These are phyloP conservation scores for Caenorhabditis zanzibari DNA, from an alignment of 2,888 invertebrate species.

Conservation along the genomic window DNA sequence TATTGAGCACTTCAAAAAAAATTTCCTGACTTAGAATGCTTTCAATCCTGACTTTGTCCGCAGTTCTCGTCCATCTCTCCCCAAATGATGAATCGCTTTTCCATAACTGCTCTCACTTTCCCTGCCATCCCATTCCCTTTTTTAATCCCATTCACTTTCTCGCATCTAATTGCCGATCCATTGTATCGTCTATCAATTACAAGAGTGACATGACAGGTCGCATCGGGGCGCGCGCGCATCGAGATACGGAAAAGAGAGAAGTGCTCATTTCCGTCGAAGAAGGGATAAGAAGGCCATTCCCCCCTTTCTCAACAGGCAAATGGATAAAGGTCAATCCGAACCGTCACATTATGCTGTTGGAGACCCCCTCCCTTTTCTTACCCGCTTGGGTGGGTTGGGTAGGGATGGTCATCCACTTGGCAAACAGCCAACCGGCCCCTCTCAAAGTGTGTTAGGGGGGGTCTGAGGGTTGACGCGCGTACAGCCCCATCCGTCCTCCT, in stretches of 20 bases:
- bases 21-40: too few relatives aligned
- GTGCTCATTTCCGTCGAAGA: conserved; percentile 44
- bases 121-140: not conserved
- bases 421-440: conserved; percentile 64
- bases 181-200: conserved; percentile 55
- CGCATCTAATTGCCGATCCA: conserved; percentile 36
- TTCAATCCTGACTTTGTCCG: too few relatives aligned
- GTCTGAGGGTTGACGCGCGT: conserved; percentile 32
- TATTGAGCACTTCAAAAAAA: too few relatives aligned
- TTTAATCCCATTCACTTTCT: conserved; percentile 5
- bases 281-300: conserved; percentile 30
- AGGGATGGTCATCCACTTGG: conserved; percentile 65
- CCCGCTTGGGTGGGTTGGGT: conserved; percentile 27
- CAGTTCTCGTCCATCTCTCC: too few relatives aligned
- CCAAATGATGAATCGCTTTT: too few relatives aligned
- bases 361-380: conserved; percentile 3
- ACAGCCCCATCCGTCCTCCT: conserved; percentile 7
- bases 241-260: conserved; percentile 24
- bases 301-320: conserved; percentile 2
- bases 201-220: conserved; percentile 34
- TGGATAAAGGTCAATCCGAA: conserved; percentile 60
- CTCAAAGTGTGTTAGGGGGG: conserved; percentile 52
- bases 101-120: not conserved
- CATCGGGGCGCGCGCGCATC: conserved; percentile 7
- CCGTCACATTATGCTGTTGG: conserved; percentile 64